A percentile compares a stretch with the other conserved stretches of the same genome.
Evolutionary conservation across 2,797 vertebrate species (phyloP).

Genomic region (Sternotherus odoratus): DNA sequence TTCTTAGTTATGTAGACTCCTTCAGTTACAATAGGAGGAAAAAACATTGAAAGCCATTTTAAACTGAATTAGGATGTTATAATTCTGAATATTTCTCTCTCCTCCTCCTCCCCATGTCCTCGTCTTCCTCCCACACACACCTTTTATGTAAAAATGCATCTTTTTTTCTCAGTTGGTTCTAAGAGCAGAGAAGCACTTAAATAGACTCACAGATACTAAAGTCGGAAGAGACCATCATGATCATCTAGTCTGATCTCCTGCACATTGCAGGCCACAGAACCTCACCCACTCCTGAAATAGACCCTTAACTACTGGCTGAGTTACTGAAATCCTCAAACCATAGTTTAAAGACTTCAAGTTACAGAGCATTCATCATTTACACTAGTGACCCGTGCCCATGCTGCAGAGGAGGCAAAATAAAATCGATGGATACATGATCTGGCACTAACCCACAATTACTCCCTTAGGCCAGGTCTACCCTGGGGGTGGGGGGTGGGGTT

Average conservation of each 20-base stretch:
- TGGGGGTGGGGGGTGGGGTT: no score
- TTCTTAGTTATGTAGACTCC: slow-evolving; percentile 7
- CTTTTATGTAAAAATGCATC: background rate
- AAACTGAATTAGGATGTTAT: background rate
- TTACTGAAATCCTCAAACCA: no score
- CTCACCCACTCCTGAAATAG: no score
- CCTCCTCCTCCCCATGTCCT: no score
- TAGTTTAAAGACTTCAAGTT: no score
- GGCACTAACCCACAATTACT: background rate
- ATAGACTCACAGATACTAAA: no score
- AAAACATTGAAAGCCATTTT: background rate
- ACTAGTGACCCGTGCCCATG: no score
- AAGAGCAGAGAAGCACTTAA: background rate
- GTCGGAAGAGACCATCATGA: no score
- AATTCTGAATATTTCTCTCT: background rate
- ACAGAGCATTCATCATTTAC: no score
- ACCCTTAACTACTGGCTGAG: no score
- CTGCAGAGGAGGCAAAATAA: background rate
- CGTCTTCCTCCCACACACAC: rapidly evolving
- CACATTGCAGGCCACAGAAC: no score
- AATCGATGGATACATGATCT: background rate
- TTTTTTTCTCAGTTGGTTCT: background rate
- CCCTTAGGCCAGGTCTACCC: background rate
- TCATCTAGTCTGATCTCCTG: no score
- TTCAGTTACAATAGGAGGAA: background rate